phyloP scores from a whole-genome alignment of 2,797 vertebrate genomes.

The Sebastes elongatus region DNA sequence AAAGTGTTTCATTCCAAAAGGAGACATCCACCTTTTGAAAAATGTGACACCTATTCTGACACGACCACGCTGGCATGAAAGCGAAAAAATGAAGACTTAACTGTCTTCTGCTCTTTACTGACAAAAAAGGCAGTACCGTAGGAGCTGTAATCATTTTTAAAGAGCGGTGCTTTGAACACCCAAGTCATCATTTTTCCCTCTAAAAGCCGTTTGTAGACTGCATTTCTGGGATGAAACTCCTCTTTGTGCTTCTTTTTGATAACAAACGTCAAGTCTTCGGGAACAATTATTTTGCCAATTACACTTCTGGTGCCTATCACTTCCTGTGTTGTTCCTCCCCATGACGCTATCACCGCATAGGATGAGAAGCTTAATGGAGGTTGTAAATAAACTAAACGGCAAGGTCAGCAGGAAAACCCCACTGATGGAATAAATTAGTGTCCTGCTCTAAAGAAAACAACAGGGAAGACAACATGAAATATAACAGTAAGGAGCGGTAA shows the following conservation, averaged over 20 bases:
- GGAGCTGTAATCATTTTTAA: conserved; percentile 58
- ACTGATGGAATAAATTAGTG: conserved; percentile 76
- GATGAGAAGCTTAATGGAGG: conserved; percentile 55
- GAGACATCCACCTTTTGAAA: conserved; percentile 55
- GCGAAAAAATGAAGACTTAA: conserved; percentile 58
- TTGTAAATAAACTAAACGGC: conserved; percentile 71
- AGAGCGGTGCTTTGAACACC: conserved; percentile 26
- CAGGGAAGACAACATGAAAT: conserved; percentile 58
- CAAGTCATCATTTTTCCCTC: conserved; percentile 25
- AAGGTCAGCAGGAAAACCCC: conserved; percentile 66
- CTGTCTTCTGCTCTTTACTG: conserved; percentile 47
- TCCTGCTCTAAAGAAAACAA: conserved; percentile 62
- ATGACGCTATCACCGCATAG: conserved; percentile 44
- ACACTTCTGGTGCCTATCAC: conserved; percentile 14
- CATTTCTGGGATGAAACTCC: conserved; percentile 14
- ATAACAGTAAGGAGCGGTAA: conserved; percentile 33
- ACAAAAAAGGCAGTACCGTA: conserved; percentile 28
- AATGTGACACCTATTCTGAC: conserved; percentile 47
- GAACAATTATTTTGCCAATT: conserved; percentile 51
- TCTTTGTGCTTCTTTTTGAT: conserved; percentile 15
- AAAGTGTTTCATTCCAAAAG: conserved; percentile 36
- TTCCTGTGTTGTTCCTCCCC: conserved; percentile 21
- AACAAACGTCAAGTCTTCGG: conserved; percentile 28
- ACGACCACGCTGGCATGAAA: conserved; percentile 36
- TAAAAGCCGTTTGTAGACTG: conserved; percentile 35